Percentiles rank a stretch among this genome's conserved stretches.
Evolutionary conservation across 2,113 vertebrate genomes (phyloP).

Genomic region (Pomatorhinus ruficollis): DNA sequence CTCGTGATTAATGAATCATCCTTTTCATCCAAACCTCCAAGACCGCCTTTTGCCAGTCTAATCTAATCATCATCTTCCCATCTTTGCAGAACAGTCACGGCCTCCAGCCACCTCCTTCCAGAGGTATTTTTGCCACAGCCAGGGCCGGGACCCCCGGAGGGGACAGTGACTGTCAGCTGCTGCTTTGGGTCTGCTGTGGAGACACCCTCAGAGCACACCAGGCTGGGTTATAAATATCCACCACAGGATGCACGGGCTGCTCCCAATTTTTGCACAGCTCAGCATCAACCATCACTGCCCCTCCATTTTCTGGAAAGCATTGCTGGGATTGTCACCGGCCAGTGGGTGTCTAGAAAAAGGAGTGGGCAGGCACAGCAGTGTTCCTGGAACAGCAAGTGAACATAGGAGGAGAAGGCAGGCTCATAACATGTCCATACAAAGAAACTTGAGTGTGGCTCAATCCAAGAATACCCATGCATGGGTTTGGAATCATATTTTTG

Average conservation of each 20-base stretch:
- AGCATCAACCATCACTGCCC: background rate
- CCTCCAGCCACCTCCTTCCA: background rate
- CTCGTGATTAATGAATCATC: background rate
- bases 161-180: background rate
- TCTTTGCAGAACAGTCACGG: background rate
- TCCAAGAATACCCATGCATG: background rate
- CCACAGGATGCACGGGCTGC: background rate
- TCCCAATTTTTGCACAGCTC: accelerated
- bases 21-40: background rate
- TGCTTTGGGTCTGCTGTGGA: background rate
- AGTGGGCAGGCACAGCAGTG: background rate
- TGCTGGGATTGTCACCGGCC: background rate
- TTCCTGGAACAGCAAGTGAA: background rate
- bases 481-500: background rate
- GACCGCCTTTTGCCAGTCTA: background rate
- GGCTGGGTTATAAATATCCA: background rate
- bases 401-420: background rate
- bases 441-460: background rate
- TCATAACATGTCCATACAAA: background rate
- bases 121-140: background rate
- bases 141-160: background rate
- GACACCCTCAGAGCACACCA: background rate
- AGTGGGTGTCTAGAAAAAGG: background rate
- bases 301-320: background rate
- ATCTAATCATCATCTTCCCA: background rate